Base-by-base conservation (phyloP, 2,888 invertebrate species). In the Endotricha flammealis region DNA sequence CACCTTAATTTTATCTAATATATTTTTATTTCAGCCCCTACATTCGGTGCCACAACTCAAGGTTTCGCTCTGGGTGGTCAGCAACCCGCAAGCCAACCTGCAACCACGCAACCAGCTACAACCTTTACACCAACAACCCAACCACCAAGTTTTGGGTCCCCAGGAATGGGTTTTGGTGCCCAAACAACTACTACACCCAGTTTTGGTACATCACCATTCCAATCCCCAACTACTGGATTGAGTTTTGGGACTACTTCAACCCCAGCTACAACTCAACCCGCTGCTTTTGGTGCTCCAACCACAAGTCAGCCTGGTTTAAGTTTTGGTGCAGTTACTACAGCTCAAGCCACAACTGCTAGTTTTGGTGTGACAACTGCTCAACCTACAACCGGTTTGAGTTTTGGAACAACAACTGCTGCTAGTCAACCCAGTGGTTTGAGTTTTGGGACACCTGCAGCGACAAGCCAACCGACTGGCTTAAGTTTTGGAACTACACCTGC, bases 401-500 rank as follows among this genome's bases (percentile, higher is more conserved):
- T 60, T 31, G 53, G 50, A 2, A 29, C 55, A 12, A 41, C 43
- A n/a, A 32, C 51, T 5, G n/a, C 20, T 20, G 6, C 20, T 2
- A 2, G 8, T 20, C 20, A 20, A 20, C 20, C 20, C 6, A 41
- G 50, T 1, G 47, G 45, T 3, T 43, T 57, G 8, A 42, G 29
- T 38, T 62, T 65, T 24, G 51, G 51, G 2, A 38, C 51, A 5
- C 41, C 46, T 7, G 20, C 20, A 20, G 20, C 20, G 3, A 20
- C 20, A 20, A 32, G 38, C 37, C 40, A 46, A 8, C 13, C 52
- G n/a, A 41, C 51, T 1, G 47, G 45, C 3, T 43, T 57, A n/a
- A 42, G 29, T 38, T 62, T 65, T 24, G 51, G 51, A 2, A 32
- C 48, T 2, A 38, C 51, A 5, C 41, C 46, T 7, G 20, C 20